phyloP scores from a whole-genome alignment of 1,140 invertebrate species.

The Brachionus rotundiformis region DNA sequence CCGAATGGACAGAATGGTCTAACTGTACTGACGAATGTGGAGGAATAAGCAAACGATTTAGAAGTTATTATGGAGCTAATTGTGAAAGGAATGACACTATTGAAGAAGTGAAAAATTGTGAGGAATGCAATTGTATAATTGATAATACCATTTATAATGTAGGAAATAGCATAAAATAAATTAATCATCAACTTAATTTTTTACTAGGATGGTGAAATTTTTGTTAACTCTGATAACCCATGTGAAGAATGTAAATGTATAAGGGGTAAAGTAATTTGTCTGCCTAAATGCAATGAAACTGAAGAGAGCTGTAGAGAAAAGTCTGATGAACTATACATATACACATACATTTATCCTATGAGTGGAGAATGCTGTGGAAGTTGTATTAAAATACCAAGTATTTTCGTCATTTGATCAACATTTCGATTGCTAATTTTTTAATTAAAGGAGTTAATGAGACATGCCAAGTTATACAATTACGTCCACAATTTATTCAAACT shows the following conservation, averaged over 20 bases:
- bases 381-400: conserved; percentile 19
- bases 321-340: neutral
- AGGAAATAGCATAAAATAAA: conserved; percentile 3
- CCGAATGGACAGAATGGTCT: conserved; percentile 31
- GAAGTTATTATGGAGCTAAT: conserved; percentile 26
- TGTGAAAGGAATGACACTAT: conserved; percentile 22
- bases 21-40: conserved; percentile 26
- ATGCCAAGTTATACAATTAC: neutral
- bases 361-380: conserved; percentile 7
- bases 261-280: conserved; percentile 1
- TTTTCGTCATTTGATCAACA: neutral
- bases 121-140: neutral
- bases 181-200: neutral
- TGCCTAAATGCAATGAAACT: neutral
- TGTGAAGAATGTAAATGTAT: conserved; percentile 47
- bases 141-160: neutral
- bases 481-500: conserved; percentile 8
- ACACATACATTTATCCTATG: neutral
- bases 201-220: neutral
- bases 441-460: conserved; percentile 16
- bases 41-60: conserved; percentile 29
- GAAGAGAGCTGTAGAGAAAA: neutral
- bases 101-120: conserved; percentile 18
- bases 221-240: neutral
- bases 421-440: neutral